Base-by-base conservation (phyloP, 1,140 invertebrate genomes). In the Doryteuthis pealeii region DNA sequence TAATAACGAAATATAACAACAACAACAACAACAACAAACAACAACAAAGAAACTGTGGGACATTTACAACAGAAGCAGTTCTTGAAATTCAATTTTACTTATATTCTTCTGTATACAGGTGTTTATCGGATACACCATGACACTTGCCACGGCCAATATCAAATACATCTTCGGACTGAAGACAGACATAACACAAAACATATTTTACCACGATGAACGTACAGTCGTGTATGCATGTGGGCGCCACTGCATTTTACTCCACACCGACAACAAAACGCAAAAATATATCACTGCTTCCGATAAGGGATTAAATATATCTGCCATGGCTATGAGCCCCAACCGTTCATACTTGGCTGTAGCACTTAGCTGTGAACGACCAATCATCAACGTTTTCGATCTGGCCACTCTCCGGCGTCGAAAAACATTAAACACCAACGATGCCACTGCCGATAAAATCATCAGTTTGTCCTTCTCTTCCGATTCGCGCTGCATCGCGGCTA, bases 91-190 rank as follows among this genome's bases (percentile, higher is more conserved):
- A n/a, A n/a, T n/a, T n/a, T n/a, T n/a, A n/a, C n/a, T n/a, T n/a
- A n/a, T n/a, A n/a, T n/a, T n/a, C n/a, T n/a, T n/a, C n/a, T n/a
- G n/a, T n/a, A n/a, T n/a, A n/a, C n/a, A n/a, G n/a, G n/a, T n/a
- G n/a, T n/a, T n/a, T n/a, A n/a, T n/a, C n/a, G n/a, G 35, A 40
- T 10, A 5, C 35, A 40, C 35, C 10, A 87, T 87, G 86, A 85
- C 86, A n/a, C 85, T 86, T 71, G 87, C 85, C 54, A 82, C 86
- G 68, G 85, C 85, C 31, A 82, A 86, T 73, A 77, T 85, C 35
- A 82, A 82, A 72, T 83, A 88, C 77, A 85, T 88, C 58, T 88
- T 88, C 84, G 87, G 87, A 76, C 74, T 88, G 26, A 85, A 85
- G 77, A 80, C 81, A 70, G 83, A 82, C 62, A 82, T 88, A 28